A percentile compares a stretch with the other conserved stretches of the same genome.
phyloP scores from a whole-genome alignment of 2,113 vertebrate genomes.

The Scytalopus superciliaris region DNA sequence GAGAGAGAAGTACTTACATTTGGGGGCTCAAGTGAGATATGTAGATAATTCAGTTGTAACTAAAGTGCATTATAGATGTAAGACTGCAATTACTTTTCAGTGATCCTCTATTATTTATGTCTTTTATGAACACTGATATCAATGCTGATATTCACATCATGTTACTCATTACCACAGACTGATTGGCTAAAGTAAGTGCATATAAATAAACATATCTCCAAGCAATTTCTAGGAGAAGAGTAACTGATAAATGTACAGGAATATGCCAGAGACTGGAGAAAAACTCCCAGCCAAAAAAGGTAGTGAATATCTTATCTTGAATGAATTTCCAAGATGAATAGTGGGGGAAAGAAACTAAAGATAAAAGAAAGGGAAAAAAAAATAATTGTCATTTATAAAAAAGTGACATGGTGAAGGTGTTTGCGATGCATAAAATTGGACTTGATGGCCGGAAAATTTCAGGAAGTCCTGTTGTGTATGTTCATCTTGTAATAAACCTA shows the following conservation, averaged over 20 bases:
- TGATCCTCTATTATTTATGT: neutral
- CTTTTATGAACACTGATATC: neutral
- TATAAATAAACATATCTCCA: neutral
- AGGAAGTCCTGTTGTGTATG: neutral
- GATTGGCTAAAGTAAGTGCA: neutral
- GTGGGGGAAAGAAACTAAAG: rapidly evolving
- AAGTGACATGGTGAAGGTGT: neutral
- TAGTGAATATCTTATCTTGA: neutral
- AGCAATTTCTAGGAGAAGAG: neutral
- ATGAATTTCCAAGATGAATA: neutral
- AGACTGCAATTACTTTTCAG: neutral
- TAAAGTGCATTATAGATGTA: neutral
- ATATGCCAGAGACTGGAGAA: neutral
- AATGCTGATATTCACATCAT: neutral
- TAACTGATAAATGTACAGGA: neutral
- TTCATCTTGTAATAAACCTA: neutral
- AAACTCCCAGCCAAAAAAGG: neutral
- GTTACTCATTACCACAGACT: neutral
- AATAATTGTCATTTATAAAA: neutral
- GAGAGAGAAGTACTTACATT: neutral
- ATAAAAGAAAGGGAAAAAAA: rapidly evolving
- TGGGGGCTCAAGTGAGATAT: neutral
- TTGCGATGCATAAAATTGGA: neutral
- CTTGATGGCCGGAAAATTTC: neutral
- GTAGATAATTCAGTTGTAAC: neutral